A percentile compares a stretch with the other conserved stretches of the same genome.
Conservation (phyloP, 92 coral and sea anemone genomes). For the Diadumene lineata region DNA sequence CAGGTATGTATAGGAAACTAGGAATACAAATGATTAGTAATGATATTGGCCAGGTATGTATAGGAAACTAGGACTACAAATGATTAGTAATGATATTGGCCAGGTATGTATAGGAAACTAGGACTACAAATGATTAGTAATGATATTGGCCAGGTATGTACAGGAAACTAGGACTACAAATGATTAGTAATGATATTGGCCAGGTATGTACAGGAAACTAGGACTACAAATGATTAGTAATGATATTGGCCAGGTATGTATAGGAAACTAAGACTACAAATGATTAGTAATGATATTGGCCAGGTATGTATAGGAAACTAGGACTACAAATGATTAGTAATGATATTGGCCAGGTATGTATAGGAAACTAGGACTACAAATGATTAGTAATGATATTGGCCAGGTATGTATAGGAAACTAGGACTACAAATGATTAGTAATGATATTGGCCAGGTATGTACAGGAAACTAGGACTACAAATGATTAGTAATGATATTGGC, state of each 20-base stretch:
- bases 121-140: too few species aligned
- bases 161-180: background rate
- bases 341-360: background rate
- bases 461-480: too few species aligned
- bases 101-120: background rate
- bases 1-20: background rate
- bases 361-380: background rate
- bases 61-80: background rate
- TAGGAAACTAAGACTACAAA: background rate
- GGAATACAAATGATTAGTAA: too few species aligned
- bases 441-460: constrained; percentile 91
- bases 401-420: too few species aligned
- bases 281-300: too few species aligned
- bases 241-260: background rate
- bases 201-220: background rate
- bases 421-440: constrained; percentile 92
- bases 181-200: too few species aligned
- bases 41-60: background rate
- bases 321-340: too few species aligned
- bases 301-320: background rate
- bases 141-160: background rate
- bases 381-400: background rate
- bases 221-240: too few species aligned
- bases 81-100: too few species aligned
- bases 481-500: background rate